phyloP scores from a whole-genome alignment of 2,797 vertebrate species.

The Rhynchotus rufescens region DNA sequence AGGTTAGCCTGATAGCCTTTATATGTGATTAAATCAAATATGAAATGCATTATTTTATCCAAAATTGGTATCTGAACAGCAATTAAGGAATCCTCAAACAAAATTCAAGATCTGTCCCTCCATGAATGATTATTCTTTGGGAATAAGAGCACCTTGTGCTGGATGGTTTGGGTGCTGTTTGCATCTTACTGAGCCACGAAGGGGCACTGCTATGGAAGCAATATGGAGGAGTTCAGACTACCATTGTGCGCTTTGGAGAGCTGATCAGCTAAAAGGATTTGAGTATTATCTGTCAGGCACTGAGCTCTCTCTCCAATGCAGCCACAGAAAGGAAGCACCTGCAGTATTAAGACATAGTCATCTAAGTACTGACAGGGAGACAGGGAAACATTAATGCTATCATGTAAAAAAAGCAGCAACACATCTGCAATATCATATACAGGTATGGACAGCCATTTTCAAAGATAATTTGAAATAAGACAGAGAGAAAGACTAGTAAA shows the following conservation, averaged over 20 bases:
- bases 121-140: not conserved
- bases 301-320: not conserved
- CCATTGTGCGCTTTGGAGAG: not conserved
- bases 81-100: not conserved
- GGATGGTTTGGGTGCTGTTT: not conserved
- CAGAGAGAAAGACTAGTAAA: not conserved
- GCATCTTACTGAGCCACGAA: not conserved
- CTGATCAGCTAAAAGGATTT: not conserved
- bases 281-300: not conserved
- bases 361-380: not conserved
- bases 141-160: not conserved
- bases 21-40: not conserved
- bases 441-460: not conserved
- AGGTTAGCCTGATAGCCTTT: not conserved
- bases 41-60: not conserved
- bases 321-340: not conserved
- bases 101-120: not conserved
- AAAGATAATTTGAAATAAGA: not conserved
- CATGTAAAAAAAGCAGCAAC: not conserved
- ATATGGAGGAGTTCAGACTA: not conserved
- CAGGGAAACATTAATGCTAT: not conserved
- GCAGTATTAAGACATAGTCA: not conserved
- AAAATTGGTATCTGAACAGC: not conserved
- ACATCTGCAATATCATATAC: not conserved
- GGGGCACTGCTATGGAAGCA: not conserved